phyloP scores from a whole-genome alignment of 2,797 vertebrate genomes.

The Molossus alvarezi region DNA sequence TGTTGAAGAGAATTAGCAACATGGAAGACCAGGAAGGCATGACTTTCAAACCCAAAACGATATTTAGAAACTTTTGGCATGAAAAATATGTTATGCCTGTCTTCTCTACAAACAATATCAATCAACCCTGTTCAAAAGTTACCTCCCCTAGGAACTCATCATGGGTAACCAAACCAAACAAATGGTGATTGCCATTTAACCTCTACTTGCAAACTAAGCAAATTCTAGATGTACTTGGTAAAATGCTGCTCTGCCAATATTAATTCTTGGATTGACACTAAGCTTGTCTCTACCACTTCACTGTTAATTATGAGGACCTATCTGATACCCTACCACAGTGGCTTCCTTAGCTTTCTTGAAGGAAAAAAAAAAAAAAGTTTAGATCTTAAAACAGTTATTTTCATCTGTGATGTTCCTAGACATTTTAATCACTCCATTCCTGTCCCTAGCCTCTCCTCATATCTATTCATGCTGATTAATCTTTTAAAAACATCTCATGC shows the following conservation, averaged over 20 bases:
- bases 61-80: background rate
- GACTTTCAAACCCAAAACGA: background rate
- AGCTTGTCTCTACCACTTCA: background rate
- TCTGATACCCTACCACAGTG: background rate
- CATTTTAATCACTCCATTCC: slow-evolving; percentile 63
- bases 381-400: slow-evolving; percentile 50
- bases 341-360: background rate
- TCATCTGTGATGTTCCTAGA: slow-evolving; percentile 49
- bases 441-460: slow-evolving; percentile 18
- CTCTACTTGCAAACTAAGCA: background rate
- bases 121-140: background rate
- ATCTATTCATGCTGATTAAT: slow-evolving; percentile 71
- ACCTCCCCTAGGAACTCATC: background rate
- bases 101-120: background rate
- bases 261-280: background rate
- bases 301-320: background rate
- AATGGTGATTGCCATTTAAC: background rate
- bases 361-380: background rate
- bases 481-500: slow-evolving; percentile 61
- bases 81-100: background rate
- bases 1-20: background rate
- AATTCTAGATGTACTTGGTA: background rate
- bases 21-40: background rate
- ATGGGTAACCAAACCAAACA: background rate
- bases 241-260: background rate